Percentiles rank a stretch among this genome's conserved stretches.
Evolutionary conservation across 2,888 invertebrate species (phyloP).

Genomic region (Drosophila neotestacea): DNA sequence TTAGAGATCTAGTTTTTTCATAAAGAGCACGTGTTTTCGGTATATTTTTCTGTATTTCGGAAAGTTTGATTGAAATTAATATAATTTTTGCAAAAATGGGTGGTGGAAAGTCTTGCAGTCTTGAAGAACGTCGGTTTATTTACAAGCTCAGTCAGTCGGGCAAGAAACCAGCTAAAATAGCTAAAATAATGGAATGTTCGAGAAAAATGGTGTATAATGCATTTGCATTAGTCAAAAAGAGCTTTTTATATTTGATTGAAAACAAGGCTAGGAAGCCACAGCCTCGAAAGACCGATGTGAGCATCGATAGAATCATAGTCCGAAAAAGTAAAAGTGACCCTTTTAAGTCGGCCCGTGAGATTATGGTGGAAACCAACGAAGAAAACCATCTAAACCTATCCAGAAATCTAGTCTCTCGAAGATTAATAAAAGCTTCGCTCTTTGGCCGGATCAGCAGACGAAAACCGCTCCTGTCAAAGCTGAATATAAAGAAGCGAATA

Average conservation of each 20-base stretch:
- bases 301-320: neutral
- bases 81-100: too few species aligned
- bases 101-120: too few species aligned
- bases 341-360: constrained; percentile 4
- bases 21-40: too few species aligned
- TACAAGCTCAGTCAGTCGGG: neutral
- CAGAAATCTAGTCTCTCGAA: constrained; percentile 2
- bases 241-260: too few species aligned
- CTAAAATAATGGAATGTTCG: neutral
- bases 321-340: neutral
- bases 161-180: neutral
- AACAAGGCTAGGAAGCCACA: too few species aligned
- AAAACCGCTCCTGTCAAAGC: neutral
- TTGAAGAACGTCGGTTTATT: neutral
- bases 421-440: constrained; percentile 5
- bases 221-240: too few species aligned
- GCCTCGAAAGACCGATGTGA: too few species aligned
- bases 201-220: neutral
- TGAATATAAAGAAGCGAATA: neutral
- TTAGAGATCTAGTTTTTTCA: too few species aligned
- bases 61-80: too few species aligned
- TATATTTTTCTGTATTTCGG: too few species aligned
- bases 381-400: neutral
- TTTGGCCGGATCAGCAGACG: neutral
- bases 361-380: neutral